Conservation (phyloP, 2,797 vertebrate species). For the Pogonophryne albipinna region DNA sequence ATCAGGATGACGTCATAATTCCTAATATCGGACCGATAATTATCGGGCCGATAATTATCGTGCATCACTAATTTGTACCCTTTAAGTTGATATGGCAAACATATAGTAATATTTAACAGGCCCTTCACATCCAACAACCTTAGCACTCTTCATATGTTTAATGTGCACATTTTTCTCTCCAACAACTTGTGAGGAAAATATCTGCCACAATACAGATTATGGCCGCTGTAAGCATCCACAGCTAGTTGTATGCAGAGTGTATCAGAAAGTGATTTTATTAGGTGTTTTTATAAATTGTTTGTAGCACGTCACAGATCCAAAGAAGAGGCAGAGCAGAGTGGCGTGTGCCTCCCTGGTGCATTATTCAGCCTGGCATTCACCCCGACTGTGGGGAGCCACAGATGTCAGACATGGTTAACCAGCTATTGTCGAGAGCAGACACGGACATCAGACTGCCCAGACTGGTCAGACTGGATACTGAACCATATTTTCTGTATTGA, state of each 20-base stretch:
- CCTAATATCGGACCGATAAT: no score
- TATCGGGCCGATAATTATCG: no score
- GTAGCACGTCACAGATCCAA: slow-evolving; percentile 24
- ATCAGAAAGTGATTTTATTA: slow-evolving; percentile 9
- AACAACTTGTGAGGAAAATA: background rate
- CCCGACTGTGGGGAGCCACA: slow-evolving; percentile 69
- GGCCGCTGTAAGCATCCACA: background rate
- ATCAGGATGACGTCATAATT: no score
- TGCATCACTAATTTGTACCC: no score
- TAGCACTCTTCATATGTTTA: background rate
- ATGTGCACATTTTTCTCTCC: background rate
- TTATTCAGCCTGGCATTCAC: slow-evolving; percentile 73
- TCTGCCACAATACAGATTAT: background rate
- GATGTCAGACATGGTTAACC: slow-evolving; percentile 75
- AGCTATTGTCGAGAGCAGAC: slow-evolving; percentile 67
- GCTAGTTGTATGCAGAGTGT: background rate
- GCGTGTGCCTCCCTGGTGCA: slow-evolving; percentile 60
- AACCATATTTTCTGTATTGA: slow-evolving; percentile 56
- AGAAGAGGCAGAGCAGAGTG: slow-evolving; percentile 78
- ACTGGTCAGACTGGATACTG: slow-evolving; percentile 53
- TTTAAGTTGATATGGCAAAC: background rate
- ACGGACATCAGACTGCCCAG: slow-evolving; percentile 65
- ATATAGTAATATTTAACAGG: background rate
- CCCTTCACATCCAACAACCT: background rate
- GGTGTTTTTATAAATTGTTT: slow-evolving; percentile 43